phyloP scores from a whole-genome alignment of 2,888 invertebrate genomes.

The Philereme vetulata region DNA sequence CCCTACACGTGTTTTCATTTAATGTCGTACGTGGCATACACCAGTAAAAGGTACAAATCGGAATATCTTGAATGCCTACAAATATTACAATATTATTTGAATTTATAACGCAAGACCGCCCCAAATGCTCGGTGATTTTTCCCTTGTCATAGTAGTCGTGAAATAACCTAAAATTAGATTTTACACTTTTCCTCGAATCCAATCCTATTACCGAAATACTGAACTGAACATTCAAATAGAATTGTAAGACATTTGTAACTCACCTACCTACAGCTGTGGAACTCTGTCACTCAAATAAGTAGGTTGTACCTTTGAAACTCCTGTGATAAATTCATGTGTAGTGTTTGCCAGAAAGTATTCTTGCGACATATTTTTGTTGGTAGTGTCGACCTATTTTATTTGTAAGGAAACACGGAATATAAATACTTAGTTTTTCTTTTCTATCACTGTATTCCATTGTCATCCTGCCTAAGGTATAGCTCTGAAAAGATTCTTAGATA shows the following conservation, averaged over 20 bases:
- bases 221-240: constrained; percentile 15
- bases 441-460: too few species aligned
- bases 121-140: constrained; percentile 39
- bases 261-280: constrained; percentile 14
- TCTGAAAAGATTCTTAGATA: too few species aligned
- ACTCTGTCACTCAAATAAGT: constrained; percentile 6
- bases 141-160: constrained; percentile 49
- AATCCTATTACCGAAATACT: constrained; percentile 25
- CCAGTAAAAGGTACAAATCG: background rate
- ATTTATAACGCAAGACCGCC: background rate
- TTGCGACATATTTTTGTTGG: background rate
- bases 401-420: too few species aligned
- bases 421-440: too few species aligned
- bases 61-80: background rate
- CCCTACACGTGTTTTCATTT: too few species aligned
- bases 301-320: background rate
- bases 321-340: background rate
- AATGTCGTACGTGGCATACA: background rate
- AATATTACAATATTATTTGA: background rate
- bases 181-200: constrained; percentile 35
- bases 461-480: too few species aligned
- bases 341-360: background rate
- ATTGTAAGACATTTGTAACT: constrained; percentile 20
- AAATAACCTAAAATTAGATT: constrained; percentile 51
- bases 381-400: background rate